Evolutionary conservation across 2,797 vertebrate genomes (phyloP), one percentile per base, ranked within the genome.

Genomic region (Pelochelys cantorii): DNA sequence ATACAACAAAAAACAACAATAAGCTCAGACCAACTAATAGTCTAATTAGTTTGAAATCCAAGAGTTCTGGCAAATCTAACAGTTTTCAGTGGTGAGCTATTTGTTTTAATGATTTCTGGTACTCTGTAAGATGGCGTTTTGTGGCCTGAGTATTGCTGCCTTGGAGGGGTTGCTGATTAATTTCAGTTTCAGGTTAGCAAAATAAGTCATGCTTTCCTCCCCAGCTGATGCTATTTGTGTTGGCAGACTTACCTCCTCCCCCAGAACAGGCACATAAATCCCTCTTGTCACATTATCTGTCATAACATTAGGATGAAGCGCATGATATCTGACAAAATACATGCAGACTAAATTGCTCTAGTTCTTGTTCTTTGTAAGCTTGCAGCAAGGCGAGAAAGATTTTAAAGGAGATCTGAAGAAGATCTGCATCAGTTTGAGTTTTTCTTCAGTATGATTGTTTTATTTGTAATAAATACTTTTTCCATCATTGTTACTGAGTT

Each of bases 361-460:
- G 23, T 87, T 37, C 54, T 89, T 79, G 7, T 37, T 86, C 23
- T 31, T 86, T 85, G 17, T 75, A 84, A 88, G 80, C 34, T 91
- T 93, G 29, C 86, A 94, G 71, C 48, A 74, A 83, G 91, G 20
- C 79, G 23, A 94, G 59, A 81, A 89, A 48, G 71, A 37, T 7
- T 75, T 80, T 88, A 5, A 83, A 92, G 93, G 55, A 81, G 94
- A 79, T 84, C 68, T 93, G 82, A 54, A 90, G 78, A 78, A 86
- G 85, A 91, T 62, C 5, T 89, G 34, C 17, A 85, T 9, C 31
- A 62, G 9, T 83, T 88, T 82, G 48, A 53, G 54, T 27, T 20
- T 55, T 22, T 79, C n/a, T 80, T 34, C 29, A n/a, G 10, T 37
- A 1, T 2, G 11, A 15, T 25, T 52, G 48, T 57, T 48, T 59